Percentiles rank a stretch among this genome's conserved stretches.
phyloP scores from a whole-genome alignment of 1,140 invertebrate genomes.

The Bradysia coprophila region DNA sequence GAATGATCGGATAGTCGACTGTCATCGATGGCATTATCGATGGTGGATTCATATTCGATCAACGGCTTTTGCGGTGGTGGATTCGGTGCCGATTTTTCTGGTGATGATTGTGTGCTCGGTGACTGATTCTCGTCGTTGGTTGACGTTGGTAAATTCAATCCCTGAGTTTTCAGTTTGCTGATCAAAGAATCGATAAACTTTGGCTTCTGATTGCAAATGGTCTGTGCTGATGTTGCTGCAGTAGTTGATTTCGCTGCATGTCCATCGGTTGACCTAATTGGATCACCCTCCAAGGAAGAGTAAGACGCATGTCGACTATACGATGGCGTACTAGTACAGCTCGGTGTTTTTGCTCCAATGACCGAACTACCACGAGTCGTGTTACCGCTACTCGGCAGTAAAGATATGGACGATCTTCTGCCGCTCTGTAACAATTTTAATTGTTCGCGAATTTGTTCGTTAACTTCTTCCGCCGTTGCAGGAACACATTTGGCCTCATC shows the following conservation, averaged over 20 bases:
- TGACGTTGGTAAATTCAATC: not conserved
- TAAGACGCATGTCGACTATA: too few relatives aligned
- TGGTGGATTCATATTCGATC: not conserved
- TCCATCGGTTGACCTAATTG: too few relatives aligned
- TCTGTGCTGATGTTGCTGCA: too few relatives aligned
- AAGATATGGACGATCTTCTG: not conserved
- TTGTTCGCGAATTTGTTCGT: not conserved
- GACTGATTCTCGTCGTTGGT: not conserved
- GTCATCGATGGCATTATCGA: not conserved
- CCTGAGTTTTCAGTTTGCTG: not conserved
- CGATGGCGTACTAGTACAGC: not conserved
- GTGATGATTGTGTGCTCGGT: not conserved
- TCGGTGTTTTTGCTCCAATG: not conserved
- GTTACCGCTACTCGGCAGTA: not conserved
- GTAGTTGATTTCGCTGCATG: too few relatives aligned
- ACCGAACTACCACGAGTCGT: not conserved
- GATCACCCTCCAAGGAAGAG: too few relatives aligned
- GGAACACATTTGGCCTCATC: not conserved
- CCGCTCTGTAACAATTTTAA: constrained; percentile 1
- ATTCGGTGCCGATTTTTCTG: not conserved
- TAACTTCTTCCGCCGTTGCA: not conserved
- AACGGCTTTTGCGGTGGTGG: not conserved
- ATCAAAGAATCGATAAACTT: not conserved
- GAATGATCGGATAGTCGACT: not conserved
- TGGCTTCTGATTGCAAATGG: too few relatives aligned